Base-by-base conservation (phyloP, 2,797 vertebrate species). In the Myotis vivesi region DNA sequence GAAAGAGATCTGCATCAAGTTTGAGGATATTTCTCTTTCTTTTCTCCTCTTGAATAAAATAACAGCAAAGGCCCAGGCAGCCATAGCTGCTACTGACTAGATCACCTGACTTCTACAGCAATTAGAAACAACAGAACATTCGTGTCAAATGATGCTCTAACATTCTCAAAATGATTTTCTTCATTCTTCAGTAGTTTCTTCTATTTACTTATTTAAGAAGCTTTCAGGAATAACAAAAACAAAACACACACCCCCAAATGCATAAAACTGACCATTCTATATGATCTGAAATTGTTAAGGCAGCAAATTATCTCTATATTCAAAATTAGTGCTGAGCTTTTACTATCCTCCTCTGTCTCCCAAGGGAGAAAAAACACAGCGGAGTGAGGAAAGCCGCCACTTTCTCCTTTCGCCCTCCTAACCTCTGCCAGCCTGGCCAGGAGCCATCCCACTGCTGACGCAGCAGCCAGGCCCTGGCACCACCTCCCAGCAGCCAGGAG, bases 31-130 rank as follows among this genome's bases (percentile, higher is more conserved):
- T 66, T 71, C 64, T 83, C 57, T 72, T 46, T 44, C 44, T 51
- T 91, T 66, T 49, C 41, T 62, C 73, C 44, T 49, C 30, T 51
- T 55, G 23, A 51, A 25, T 15, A 91, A 69, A 94, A 19, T 46
- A 96, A 97, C 96, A 94, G 96, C 97, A 97, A 96, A 96, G 94
- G 93, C 46, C 59, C 0, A 91, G 85, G 59, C 76, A 95, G 95
- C 96, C 51, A 91, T 0, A 66, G 87, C 0, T 77, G 89, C 23
- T 93, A 64, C 69, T 49, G 81, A 72, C 87, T 69, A 59, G 57
- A 46, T 28, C 36, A 49, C 20, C 20, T 75, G 89, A 96, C 62
- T 88, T 76, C 77, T 5, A 51, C 4, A 64, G 25, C 28, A 86
- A 62, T 38, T 10, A 79, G 64, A 30, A 69, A 55, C 22, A 89